A percentile compares a stretch with the other conserved stretches of the same genome.
These are phyloP conservation scores for Coreoperca whiteheadi DNA, from an alignment of 2,113 vertebrate species.

Conservation along the genomic window DNA sequence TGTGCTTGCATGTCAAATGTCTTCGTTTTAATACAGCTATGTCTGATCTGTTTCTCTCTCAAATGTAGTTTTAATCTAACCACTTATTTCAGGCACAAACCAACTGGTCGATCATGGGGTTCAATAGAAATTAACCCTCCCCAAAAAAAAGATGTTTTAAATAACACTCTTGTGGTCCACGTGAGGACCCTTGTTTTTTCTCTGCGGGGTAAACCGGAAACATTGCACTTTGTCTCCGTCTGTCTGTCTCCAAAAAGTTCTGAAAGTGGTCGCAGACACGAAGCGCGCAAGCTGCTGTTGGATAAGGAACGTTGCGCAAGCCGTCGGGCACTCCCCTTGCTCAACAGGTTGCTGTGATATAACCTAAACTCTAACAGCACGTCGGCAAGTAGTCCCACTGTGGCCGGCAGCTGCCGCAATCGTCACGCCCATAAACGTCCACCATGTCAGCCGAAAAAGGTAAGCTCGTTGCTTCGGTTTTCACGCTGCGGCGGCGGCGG, in stretches of 20 bases:
- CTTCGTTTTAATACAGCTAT: no score
- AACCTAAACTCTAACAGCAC: neutral
- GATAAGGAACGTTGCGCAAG: neutral
- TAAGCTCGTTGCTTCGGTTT: slow-evolving; percentile 20
- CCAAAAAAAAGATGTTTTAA: neutral
- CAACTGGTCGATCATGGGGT: no score
- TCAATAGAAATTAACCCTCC: neutral
- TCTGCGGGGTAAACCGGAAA: no score
- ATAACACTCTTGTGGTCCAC: neutral
- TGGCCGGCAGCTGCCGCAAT: neutral
- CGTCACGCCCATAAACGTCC: slow-evolving; percentile 42
- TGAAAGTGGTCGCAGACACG: no score
- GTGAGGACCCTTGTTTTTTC: neutral
- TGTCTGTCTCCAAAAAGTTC: neutral
- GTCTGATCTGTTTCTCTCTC: neutral
- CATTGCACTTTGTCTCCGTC: no score
- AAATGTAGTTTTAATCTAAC: no score
- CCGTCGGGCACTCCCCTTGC: neutral
- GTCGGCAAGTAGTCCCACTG: no score
- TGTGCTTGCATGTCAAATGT: neutral
- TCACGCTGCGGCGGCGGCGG: no score
- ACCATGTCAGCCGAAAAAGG: slow-evolving; percentile 73
- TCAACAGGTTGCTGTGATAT: neutral
- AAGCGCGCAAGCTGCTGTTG: no score
- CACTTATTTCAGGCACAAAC: neutral